Base-by-base conservation (phyloP, 1,140 invertebrate genomes). In the Nautilus pompilius region DNA sequence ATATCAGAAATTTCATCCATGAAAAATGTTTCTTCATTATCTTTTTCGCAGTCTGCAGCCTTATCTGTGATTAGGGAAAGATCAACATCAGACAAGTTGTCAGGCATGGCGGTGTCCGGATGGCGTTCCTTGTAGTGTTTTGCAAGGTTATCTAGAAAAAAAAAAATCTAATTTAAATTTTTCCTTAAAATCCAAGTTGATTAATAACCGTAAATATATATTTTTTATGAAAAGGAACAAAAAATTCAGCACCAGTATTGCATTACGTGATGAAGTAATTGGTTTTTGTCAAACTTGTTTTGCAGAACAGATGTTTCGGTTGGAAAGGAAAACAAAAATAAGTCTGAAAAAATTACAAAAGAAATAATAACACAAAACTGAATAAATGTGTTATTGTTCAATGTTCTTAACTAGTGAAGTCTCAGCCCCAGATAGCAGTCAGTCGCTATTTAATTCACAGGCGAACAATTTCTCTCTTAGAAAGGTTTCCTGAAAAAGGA, bases 121-220 rank as follows among this genome's bases (percentile, higher is more conserved):
- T 80, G 78, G 24, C 75, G 60, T 24, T 80, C 76, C n/a, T 71
- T 70, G 56, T 78, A 80, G 61, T 80, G 78, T 62, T 77, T 78
- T 32, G 74, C 26, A 26, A 79, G 51, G 57, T 79, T 79, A 57
- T 72, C 77, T 77, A 60, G 2, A 49, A 0, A n/a, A 51, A 57
- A 36, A 45, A 65, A 51, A 63, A 32, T 17, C 26, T 20, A 26
- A 55, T 17, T 5, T 51, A 34, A 51, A 32, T 8, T 45, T 15
- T 53, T 28, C 13, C 8, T 24, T 8, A 15, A 30, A 32, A 54
- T 2, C 22, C 10, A 60, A 28, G 53, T 26, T 8, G 13, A 15
- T 41, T 49, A 60, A 17, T 8, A 10, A 32, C n/a, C 6, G 0
- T 45, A 3, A 49, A 8, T 10, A 8, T 22, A 8, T 13, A 22